Conservation (phyloP, 2,797 vertebrate genomes). For the Paratrypauchen microcephalus region DNA sequence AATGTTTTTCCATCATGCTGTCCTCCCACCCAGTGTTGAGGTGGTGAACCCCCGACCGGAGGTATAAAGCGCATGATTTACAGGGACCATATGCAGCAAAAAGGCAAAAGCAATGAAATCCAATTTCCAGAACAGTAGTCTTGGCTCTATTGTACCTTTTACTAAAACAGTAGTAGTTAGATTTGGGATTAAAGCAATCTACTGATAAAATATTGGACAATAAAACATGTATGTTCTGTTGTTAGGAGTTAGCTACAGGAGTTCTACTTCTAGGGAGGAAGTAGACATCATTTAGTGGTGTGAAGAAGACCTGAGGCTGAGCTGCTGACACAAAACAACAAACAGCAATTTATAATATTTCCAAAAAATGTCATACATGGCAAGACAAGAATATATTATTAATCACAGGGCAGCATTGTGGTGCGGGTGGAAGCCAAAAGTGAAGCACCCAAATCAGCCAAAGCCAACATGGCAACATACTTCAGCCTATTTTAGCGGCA, state of each 20-base stretch:
- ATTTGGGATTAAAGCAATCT: slow-evolving; percentile 40
- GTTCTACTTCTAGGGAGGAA: slow-evolving; percentile 36
- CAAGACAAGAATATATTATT: not conserved
- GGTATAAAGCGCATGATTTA: slow-evolving; percentile 77
- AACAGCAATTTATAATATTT: not conserved
- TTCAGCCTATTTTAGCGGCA: no score
- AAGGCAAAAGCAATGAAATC: slow-evolving; percentile 38
- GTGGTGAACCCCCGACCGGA: slow-evolving; percentile 71
- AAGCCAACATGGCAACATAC: no score
- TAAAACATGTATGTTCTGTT: slow-evolving; percentile 52
- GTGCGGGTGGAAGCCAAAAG: no score
- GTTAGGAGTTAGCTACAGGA: slow-evolving; percentile 26
- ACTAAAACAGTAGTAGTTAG: slow-evolving; percentile 37
- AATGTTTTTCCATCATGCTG: slow-evolving; percentile 75
- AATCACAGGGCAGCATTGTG: no score
- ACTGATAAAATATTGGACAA: slow-evolving; percentile 31
- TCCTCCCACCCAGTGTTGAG: slow-evolving; percentile 65
- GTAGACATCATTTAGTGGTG: slow-evolving; percentile 25
- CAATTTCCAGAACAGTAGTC: slow-evolving; percentile 62
- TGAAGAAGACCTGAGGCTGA: slow-evolving; percentile 7
- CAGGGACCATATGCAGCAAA: slow-evolving; percentile 48
- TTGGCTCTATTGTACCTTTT: slow-evolving; percentile 37
- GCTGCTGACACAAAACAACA: slow-evolving; percentile 28
- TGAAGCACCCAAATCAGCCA: no score
- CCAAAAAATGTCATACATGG: not conserved